phyloP scores from a whole-genome alignment of 2,113 vertebrate genomes.

The Hystrix cristata region DNA sequence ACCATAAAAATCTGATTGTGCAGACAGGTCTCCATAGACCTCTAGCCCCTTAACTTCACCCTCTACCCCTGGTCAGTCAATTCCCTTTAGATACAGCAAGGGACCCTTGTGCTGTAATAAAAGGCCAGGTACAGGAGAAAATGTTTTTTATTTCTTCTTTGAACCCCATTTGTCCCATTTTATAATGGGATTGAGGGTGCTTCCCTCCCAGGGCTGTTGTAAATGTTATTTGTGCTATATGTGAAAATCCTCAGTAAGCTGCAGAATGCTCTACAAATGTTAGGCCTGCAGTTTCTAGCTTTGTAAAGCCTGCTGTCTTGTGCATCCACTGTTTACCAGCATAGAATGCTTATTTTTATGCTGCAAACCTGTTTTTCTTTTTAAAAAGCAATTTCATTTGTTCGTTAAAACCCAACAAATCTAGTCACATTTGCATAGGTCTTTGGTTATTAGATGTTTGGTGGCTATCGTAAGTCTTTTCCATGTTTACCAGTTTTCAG shows the following conservation, averaged over 20 bases:
- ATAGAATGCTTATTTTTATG: conserved; percentile 58
- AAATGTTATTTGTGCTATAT: not conserved
- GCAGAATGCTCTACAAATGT: not conserved
- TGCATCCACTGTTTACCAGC: not conserved
- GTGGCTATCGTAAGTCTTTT: conserved; percentile 39
- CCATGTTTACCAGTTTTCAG: conserved; percentile 34
- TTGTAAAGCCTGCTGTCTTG: conserved; percentile 42
- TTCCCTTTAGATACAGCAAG: not conserved
- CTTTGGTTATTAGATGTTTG: conserved; percentile 55
- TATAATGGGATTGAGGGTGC: not conserved
- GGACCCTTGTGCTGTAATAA: not conserved
- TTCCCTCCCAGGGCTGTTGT: not conserved
- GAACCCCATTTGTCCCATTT: not conserved
- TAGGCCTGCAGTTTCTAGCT: not conserved
- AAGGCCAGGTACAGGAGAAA: not conserved
- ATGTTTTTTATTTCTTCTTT: not conserved
- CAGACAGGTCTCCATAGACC: not conserved
- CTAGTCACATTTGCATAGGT: conserved; percentile 61
- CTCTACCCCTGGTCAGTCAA: not conserved
- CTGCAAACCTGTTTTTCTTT: conserved; percentile 58
- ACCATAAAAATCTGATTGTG: not conserved
- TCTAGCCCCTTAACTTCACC: not conserved
- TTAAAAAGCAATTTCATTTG: conserved; percentile 70
- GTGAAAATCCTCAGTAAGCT: not conserved
- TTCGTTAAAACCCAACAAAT: conserved; percentile 62